Percentiles rank a stretch among this genome's conserved stretches.
Evolutionary conservation across 2,797 vertebrate genomes (phyloP).

Genomic region (Heteromormyrus szaboi): DNA sequence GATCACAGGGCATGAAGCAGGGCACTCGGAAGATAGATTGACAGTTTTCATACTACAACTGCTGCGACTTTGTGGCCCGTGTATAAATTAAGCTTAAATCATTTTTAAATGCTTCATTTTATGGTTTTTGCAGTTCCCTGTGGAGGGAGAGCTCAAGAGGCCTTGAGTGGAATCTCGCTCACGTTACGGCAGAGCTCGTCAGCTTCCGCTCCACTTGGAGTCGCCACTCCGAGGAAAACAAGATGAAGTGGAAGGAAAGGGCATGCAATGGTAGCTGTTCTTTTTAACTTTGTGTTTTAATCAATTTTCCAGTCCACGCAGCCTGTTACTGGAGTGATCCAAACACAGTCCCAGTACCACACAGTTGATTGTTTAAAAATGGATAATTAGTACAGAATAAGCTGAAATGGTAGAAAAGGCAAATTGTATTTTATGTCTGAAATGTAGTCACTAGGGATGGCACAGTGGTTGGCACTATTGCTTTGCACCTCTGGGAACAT

Average conservation of each 20-base stretch:
- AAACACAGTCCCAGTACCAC: background rate
- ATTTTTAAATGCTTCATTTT: background rate
- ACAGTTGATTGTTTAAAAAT: background rate
- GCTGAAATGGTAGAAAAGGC: background rate
- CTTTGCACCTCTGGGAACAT: background rate
- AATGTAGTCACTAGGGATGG: background rate
- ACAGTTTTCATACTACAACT: background rate
- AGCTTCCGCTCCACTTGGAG: constrained; percentile 83
- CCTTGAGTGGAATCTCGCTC: constrained; percentile 73
- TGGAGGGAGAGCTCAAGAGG: constrained; percentile 84
- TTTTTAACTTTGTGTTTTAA: background rate
- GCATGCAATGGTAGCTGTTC: constrained; percentile 68
- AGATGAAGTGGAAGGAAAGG: constrained; percentile 85
- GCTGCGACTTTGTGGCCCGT: background rate
- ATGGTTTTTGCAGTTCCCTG: constrained; percentile 57
- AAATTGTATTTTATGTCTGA: background rate
- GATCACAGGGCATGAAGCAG: background rate
- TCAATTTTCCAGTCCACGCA: background rate
- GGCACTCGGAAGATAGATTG: background rate
- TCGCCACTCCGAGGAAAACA: constrained; percentile 85
- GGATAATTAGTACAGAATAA: background rate
- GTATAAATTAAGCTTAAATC: background rate
- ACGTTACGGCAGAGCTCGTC: constrained; percentile 79
- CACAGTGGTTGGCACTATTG: background rate
- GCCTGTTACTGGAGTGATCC: background rate